phyloP scores from a whole-genome alignment of 2,888 invertebrate species.

The Chirona hameri region DNA sequence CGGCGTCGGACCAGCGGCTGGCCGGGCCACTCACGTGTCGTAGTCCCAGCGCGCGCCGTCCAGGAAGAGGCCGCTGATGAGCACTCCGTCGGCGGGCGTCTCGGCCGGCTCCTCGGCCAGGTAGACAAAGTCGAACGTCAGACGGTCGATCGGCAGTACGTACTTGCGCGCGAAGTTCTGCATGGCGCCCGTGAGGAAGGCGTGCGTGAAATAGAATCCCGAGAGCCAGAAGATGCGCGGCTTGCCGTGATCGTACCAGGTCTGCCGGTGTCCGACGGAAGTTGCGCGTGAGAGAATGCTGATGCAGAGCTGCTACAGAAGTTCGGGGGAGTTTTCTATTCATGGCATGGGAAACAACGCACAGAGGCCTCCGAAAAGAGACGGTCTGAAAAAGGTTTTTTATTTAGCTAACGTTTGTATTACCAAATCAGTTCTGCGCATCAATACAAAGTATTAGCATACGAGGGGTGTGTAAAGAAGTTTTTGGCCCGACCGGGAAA shows the following conservation, averaged over 20 bases:
- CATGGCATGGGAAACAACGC: too few species aligned
- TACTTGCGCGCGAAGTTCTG: slow-evolving; percentile 85
- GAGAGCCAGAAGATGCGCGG: slow-evolving; percentile 84
- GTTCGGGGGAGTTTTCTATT: too few species aligned
- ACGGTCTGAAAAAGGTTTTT: too few species aligned
- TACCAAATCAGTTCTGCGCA: too few species aligned
- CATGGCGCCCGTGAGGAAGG: slow-evolving; percentile 83
- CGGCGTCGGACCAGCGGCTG: not conserved
- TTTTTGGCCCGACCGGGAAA: too few species aligned
- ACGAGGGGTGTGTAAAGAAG: too few species aligned
- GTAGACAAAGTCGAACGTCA: slow-evolving; percentile 37
- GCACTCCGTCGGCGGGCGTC: slow-evolving; percentile 71
- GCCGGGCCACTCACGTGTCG: slow-evolving; percentile 51
- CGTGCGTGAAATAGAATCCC: slow-evolving; percentile 90
- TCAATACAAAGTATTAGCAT: too few species aligned
- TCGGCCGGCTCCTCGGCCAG: slow-evolving; percentile 32
- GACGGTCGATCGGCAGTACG: slow-evolving; percentile 74
- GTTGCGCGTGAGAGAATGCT: too few species aligned
- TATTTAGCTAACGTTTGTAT: too few species aligned
- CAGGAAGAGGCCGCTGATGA: slow-evolving; percentile 74
- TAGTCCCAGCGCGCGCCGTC: slow-evolving; percentile 89
- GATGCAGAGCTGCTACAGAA: too few species aligned
- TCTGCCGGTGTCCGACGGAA: slow-evolving; percentile 44
- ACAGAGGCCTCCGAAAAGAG: too few species aligned
- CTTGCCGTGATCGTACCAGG: slow-evolving; percentile 59